These are phyloP conservation scores for Tragulus kanchil DNA, from an alignment of 2,113 vertebrate species.

Conservation along the genomic window DNA sequence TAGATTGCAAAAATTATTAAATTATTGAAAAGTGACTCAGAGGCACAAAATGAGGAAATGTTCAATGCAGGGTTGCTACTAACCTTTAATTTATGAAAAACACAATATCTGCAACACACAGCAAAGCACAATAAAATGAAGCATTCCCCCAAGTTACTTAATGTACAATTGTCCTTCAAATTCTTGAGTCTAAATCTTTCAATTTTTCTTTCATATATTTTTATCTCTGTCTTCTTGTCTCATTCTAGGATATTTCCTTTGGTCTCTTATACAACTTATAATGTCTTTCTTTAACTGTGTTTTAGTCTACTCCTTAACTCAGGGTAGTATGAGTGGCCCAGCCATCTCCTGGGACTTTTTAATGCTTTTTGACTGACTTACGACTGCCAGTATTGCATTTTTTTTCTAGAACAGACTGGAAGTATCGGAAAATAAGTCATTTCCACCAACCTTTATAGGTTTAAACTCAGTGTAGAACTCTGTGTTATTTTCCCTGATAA, in stretches of 20 bases:
- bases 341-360: neutral
- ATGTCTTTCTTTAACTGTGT: neutral
- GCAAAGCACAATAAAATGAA: neutral
- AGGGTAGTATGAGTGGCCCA: neutral
- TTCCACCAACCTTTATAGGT: neutral
- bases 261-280: neutral
- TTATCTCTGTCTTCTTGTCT: neutral
- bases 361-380: neutral
- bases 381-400: neutral
- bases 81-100: neutral
- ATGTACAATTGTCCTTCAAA: neutral
- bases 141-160: neutral
- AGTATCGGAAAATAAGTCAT: neutral
- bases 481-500: neutral
- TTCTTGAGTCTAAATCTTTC: neutral
- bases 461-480: neutral
- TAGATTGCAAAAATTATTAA: neutral
- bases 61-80: neutral
- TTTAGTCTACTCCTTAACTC: neutral
- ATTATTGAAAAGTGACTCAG: neutral
- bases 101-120: too few relatives aligned
- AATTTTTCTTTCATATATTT: neutral
- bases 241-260: neutral
- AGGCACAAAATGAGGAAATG: neutral
- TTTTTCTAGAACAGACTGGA: neutral